Conservation (phyloP, 2,888 invertebrate genomes). For the Digitonthophagus gazella region DNA sequence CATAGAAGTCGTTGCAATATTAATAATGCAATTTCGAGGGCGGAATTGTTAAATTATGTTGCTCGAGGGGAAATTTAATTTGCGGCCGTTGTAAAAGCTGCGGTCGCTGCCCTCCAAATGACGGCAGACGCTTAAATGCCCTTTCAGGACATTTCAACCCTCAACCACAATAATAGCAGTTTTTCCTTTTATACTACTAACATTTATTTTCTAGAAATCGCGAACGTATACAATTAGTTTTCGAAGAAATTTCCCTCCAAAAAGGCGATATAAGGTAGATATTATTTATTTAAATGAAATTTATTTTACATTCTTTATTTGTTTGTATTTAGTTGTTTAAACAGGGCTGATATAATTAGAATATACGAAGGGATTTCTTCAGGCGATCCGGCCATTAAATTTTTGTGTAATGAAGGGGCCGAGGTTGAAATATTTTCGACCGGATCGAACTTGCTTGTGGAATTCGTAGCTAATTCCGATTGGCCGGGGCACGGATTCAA, state of each 20-base stretch:
- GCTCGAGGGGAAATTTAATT: too few species aligned
- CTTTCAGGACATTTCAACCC: too few species aligned
- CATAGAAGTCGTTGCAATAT: too few species aligned
- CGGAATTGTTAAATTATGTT: too few species aligned
- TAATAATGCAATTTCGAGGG: too few species aligned
- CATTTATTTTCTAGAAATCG: slow-evolving; percentile 62
- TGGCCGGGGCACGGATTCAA: slow-evolving; percentile 78
- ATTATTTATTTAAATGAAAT: slow-evolving; percentile 18
- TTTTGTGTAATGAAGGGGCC: slow-evolving; percentile 78
- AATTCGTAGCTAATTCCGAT: slow-evolving; percentile 82
- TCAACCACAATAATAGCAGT: too few species aligned
- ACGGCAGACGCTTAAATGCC: too few species aligned
- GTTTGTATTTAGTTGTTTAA: slow-evolving; percentile 67
- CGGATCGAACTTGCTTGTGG: slow-evolving; percentile 76
- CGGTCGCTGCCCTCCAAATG: too few species aligned
- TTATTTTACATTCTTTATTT: neutral
- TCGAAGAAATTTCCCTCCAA: slow-evolving; percentile 76
- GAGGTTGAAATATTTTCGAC: slow-evolving; percentile 79
- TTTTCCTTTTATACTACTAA: too few species aligned
- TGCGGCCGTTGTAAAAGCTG: too few species aligned
- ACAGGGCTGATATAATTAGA: slow-evolving; percentile 79
- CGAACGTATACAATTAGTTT: slow-evolving; percentile 76
- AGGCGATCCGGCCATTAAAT: slow-evolving; percentile 72
- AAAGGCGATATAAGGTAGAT: slow-evolving; percentile 75
- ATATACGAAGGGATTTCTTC: slow-evolving; percentile 80